Base-by-base conservation (phyloP, 2,797 vertebrate genomes). In the Gallinago nigripennis region DNA sequence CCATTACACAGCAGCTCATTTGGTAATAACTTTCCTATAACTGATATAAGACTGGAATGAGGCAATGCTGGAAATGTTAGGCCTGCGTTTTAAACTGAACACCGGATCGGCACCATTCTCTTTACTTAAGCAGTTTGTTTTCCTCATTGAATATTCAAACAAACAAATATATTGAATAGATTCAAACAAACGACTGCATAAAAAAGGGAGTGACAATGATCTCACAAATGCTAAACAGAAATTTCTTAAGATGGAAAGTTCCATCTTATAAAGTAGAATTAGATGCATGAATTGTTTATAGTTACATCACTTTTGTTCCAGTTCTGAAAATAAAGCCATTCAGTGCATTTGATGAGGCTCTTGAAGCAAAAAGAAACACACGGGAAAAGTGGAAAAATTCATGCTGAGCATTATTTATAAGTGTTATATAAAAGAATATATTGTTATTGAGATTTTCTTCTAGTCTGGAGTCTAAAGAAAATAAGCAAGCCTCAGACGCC, bases 321-420 rank as follows among this genome's bases (percentile, higher is more conserved):
- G 21, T 94, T 94, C 75, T 91, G 60, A 92, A 94, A 90, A 94
- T 92, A 92, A 93, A 85, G 8, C 27, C 8, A 54, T 80, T 92
- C 53, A 92, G 43, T 63, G 45, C 53, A 70, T 79, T 83, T 94
- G 71, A 72, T 87, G 64, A 94, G 54, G 78, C 45, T 82, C 48
- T 61, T 57, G 73, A 94, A 82, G 66, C 28, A 69, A 82, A 93
- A 95, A 82, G 27, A 63, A 81, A 31, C 19, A 66, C 35, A 58
- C n/a, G 46, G 16, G 6, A 77, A 86, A 81, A 75, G 18, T 60
- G 13, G 33, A 94, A 94, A 82, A 88, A 77, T 12, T 72, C 27
- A 57, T 82, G 16, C 43, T 66, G 35, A 88, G 18, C 19, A 16
- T 82, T 53, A 88, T 79, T 91, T 79, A 4, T 56, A 65, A 70